Percentiles rank a stretch among this genome's conserved stretches.
Conservation (phyloP, 2,797 vertebrate genomes). For the Pempheris klunzingeri region DNA sequence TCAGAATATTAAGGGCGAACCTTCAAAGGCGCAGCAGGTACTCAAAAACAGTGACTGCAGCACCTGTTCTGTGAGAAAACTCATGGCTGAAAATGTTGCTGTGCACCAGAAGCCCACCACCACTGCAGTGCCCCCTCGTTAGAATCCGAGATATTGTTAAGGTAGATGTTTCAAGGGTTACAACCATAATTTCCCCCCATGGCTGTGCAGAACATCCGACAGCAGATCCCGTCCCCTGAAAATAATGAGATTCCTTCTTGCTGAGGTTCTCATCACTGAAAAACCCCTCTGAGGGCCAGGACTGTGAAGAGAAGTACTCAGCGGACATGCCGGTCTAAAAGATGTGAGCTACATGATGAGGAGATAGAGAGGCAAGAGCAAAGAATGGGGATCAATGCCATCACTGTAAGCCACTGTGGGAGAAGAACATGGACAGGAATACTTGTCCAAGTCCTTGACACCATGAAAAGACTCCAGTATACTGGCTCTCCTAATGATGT, state of each 20-base stretch:
- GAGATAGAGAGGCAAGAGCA: constrained; percentile 40
- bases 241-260: constrained; percentile 64
- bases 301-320: constrained; percentile 41
- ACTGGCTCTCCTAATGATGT: constrained; percentile 63
- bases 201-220: constrained; percentile 24
- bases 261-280: constrained; percentile 52
- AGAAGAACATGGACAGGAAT: constrained; percentile 50
- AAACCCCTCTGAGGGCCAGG: constrained; percentile 38
- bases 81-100: constrained; percentile 6
- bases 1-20: not conserved
- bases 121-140: constrained; percentile 5
- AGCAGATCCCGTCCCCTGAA: constrained; percentile 39
- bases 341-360: constrained; percentile 56
- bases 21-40: not conserved
- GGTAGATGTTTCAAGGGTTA: constrained; percentile 30
- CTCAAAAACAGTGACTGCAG: not conserved
- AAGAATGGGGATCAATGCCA: constrained; percentile 54
- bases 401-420: constrained; percentile 42
- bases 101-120: not conserved
- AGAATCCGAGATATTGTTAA: constrained; percentile 41
- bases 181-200: constrained; percentile 34
- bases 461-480: constrained; percentile 36
- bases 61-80: constrained; percentile 6
- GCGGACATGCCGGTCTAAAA: constrained; percentile 53
- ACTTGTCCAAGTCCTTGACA: constrained; percentile 56